A percentile compares a stretch with the other conserved stretches of the same genome.
Conservation (phyloP, 1,140 invertebrate genomes). For the Prorops nasuta region DNA sequence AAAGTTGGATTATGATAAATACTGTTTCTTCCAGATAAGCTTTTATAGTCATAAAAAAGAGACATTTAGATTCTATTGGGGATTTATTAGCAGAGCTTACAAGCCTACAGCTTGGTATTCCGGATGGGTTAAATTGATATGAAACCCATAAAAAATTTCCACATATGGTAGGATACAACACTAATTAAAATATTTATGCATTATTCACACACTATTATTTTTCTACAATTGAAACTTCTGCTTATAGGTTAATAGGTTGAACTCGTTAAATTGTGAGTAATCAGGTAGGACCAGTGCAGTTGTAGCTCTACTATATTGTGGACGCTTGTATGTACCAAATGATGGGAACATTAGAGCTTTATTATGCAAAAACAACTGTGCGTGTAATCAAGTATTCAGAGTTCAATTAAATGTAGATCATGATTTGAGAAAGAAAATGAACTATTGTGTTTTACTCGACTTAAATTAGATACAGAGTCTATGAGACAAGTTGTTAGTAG, state of each 20-base stretch:
- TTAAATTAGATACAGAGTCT: slow-evolving; percentile 69
- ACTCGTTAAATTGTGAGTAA: slow-evolving; percentile 64
- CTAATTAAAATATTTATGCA: no score
- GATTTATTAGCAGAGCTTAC: slow-evolving; percentile 78
- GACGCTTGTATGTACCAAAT: slow-evolving; percentile 80
- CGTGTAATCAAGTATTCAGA: slow-evolving; percentile 74
- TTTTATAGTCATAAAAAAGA: slow-evolving; percentile 81
- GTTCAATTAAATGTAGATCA: slow-evolving; percentile 82
- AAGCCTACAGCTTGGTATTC: slow-evolving; percentile 73
- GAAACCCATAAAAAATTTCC: slow-evolving; percentile 66
- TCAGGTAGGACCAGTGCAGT: slow-evolving; percentile 77
- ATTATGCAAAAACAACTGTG: slow-evolving; percentile 79
- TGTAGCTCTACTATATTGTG: slow-evolving; percentile 72
- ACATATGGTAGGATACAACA: slow-evolving; percentile 53
- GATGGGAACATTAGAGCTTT: slow-evolving; percentile 78
- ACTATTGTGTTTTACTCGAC: slow-evolving; percentile 67
- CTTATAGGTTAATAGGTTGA: slow-evolving; percentile 60
- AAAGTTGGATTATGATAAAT: slow-evolving; percentile 4
- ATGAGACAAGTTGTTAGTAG: slow-evolving; percentile 60
- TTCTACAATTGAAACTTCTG: slow-evolving; percentile 13
- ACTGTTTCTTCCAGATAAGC: slow-evolving; percentile 66
- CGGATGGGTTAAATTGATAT: slow-evolving; percentile 63
- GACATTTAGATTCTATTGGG: slow-evolving; percentile 81
- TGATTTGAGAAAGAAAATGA: slow-evolving; percentile 83
- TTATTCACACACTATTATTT: no score